A percentile compares a stretch with the other conserved stretches of the same genome.
Conservation (phyloP, 2,888 invertebrate genomes). For the Athrips mouffetella region DNA sequence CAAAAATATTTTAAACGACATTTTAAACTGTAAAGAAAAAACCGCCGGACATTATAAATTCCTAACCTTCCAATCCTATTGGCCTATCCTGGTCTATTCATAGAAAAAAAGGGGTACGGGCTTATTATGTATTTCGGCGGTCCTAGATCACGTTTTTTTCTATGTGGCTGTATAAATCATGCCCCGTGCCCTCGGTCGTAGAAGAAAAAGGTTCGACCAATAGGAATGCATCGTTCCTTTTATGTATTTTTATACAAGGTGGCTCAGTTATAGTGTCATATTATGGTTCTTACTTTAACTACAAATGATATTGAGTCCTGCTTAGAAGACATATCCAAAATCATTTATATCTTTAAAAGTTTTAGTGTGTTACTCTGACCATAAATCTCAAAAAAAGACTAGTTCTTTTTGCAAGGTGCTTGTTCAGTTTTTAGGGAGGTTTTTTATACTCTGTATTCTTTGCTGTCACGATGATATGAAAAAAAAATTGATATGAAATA, state of each 20-base stretch:
- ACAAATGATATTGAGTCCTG: too few species aligned
- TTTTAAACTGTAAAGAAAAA: not conserved
- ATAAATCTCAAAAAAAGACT: too few species aligned
- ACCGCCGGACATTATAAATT: conserved; percentile 7
- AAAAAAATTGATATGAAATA: too few species aligned
- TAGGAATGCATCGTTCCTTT: conserved; percentile 26
- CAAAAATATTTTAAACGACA: not conserved
- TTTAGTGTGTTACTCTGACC: too few species aligned
- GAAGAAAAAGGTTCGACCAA: conserved; percentile 35
- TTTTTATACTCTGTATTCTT: too few species aligned
- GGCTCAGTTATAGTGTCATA: not conserved
- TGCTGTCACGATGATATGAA: too few species aligned
- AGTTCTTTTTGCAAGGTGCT: too few species aligned
- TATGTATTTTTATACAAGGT: not conserved
- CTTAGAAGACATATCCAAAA: too few species aligned
- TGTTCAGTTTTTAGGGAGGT: too few species aligned
- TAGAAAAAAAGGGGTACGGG: conserved; percentile 24
- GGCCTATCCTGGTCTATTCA: conserved; percentile 12
- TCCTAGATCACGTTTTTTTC: conserved; percentile 20
- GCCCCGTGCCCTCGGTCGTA: conserved; percentile 30
- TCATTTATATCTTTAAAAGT: too few species aligned
- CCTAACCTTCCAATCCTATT: not conserved
- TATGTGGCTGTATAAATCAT: conserved; percentile 20
- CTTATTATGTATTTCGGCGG: not conserved
- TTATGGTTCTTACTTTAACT: too few species aligned